These are phyloP conservation scores for Paradoxurus hermaphroditus DNA, from an alignment of 2,113 vertebrate genomes.

Conservation along the genomic window DNA sequence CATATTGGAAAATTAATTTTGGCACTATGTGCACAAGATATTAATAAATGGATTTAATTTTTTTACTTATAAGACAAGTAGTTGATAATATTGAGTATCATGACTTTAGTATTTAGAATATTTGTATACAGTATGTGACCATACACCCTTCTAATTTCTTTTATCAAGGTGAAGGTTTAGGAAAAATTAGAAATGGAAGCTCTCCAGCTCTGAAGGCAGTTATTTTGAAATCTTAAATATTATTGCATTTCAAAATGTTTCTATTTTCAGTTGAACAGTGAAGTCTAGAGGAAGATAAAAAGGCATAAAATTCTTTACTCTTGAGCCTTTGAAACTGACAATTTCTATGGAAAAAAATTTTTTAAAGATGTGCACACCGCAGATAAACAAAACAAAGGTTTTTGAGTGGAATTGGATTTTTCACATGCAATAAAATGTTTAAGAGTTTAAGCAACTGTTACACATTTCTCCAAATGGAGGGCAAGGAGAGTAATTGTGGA, in stretches of 20 bases:
- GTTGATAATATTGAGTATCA: not conserved
- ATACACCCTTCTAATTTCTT: not conserved
- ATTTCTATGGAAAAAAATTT: not conserved
- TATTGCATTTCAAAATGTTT: slow-evolving; percentile 19
- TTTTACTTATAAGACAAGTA: not conserved
- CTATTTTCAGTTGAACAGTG: not conserved
- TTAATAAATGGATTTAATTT: not conserved
- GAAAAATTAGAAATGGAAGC: not conserved
- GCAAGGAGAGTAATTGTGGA: slow-evolving; percentile 12
- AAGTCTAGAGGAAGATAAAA: not conserved
- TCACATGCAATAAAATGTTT: not conserved
- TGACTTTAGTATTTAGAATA: not conserved
- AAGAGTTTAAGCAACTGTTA: not conserved
- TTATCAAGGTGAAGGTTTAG: not conserved
- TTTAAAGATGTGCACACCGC: not conserved
- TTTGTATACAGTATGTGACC: not conserved
- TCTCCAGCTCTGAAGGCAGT: not conserved
- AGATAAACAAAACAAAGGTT: slow-evolving; percentile 1
- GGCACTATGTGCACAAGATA: not conserved
- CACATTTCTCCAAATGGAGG: not conserved
- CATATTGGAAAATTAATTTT: not conserved
- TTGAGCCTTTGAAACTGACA: slow-evolving; percentile 33
- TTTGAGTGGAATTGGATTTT: not conserved
- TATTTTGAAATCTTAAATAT: slow-evolving; percentile 26
- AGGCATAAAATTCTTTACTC: not conserved